Evolutionary conservation across 2,888 invertebrate species (phyloP), one percentile per base, ranked within the genome.

Genomic region (Omphaloscelis lunosa): DNA sequence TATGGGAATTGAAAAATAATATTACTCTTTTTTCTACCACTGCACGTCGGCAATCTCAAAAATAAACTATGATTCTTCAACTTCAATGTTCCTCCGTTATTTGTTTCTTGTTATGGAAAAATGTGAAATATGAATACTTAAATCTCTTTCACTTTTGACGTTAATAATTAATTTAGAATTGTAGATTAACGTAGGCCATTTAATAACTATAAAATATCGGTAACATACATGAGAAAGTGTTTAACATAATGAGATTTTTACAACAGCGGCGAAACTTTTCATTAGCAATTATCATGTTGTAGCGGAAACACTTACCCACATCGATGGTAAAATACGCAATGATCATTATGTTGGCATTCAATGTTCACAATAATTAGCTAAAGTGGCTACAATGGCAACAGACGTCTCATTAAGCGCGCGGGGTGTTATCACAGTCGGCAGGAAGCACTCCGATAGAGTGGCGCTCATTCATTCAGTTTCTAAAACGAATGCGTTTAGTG

Each of bases 1-100:
- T 96, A 95, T 96, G 95, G 93, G 96, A 96, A 96, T 96, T 95
- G 96, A 96, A 96, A 96, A 96, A 96, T 96, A 96, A 96, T 96
- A 96, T 96, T 96, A 95, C 95, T 93, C 94, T 95, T 95, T 95
- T 95, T 95, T 94, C 92, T 92, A 91, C 92, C 90, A 93, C 86
- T 90, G 93, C 93, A 93, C 93, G 93, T 93, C 91, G 91, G 90
- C 94, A 95, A 95, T 95, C 95, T 95, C 93, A 89, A 95, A 96
- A 95, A 95, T 95, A 96, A 96, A 96, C 95, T 95, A 93, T 92
- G 92, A 89, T 91, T 92, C 93, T 90, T 90, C 81, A 86, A 86
- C 86, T 86, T 87, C 83, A 82, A 83, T 89, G 86, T 86, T 84
- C 69, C 81, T 82, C 74, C 79, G 72, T 70, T 84, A 77, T 81